Evolutionary conservation across 2,797 vertebrate genomes (phyloP).

Genomic region (Anableps anableps): DNA sequence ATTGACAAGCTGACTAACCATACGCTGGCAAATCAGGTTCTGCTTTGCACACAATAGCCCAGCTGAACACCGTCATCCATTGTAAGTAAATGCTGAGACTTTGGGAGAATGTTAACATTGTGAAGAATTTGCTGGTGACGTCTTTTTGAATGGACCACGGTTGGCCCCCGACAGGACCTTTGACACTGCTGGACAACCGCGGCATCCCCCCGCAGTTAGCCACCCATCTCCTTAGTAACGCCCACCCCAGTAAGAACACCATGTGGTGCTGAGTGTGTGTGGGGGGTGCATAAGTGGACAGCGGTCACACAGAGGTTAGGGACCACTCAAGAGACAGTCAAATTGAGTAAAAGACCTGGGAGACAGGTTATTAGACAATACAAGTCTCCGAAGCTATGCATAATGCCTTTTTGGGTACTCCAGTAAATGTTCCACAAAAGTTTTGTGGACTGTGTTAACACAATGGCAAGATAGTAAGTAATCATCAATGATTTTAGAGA

Average conservation of each 20-base stretch:
- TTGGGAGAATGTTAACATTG: constrained; percentile 82
- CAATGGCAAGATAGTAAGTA: neutral
- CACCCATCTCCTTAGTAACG: constrained; percentile 48
- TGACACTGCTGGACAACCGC: constrained; percentile 74
- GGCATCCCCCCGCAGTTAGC: constrained; percentile 52
- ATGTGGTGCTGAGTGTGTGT: constrained; percentile 16
- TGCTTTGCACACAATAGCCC: constrained; percentile 63
- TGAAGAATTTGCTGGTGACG: constrained; percentile 80
- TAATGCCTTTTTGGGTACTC: neutral
- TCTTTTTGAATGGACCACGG: constrained; percentile 66
- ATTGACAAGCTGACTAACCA: constrained; percentile 76
- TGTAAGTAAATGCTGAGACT: constrained; percentile 77
- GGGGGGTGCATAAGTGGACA: constrained; percentile 33
- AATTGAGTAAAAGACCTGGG: neutral
- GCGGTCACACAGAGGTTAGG: constrained; percentile 79
- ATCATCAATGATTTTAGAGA: neutral
- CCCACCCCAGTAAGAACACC: constrained; percentile 57
- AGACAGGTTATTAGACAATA: neutral
- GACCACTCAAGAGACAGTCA: neutral
- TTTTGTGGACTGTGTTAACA: neutral
- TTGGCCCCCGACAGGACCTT: constrained; percentile 76
- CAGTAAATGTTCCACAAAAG: neutral
- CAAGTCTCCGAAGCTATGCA: neutral
- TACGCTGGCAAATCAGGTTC: constrained; percentile 63
- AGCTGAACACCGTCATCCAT: constrained; percentile 60